Evolutionary conservation across 2,113 vertebrate species (phyloP), one percentile per base, ranked within the genome.

Genomic region (Lethenteron camtschaticum): DNA sequence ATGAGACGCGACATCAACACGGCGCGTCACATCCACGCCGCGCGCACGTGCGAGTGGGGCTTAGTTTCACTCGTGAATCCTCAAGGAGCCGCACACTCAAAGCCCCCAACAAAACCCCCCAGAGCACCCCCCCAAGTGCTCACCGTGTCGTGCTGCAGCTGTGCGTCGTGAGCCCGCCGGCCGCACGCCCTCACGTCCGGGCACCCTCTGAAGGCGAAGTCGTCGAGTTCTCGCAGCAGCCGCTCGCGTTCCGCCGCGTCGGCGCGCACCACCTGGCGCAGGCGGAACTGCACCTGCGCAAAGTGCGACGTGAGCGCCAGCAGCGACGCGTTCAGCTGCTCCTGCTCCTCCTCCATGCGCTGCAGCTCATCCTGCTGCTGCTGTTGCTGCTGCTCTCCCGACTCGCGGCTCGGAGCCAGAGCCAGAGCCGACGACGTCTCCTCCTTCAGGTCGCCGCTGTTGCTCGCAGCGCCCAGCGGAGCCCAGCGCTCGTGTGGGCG

Each of bases 251-350:
- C 81, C 9, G 87, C 86, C 56, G 75, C 82, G 58, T 85, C 87
- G 0, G 85, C 86, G 70, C 87, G 85, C 55, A 89, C 90, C 69
- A 92, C 85, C 81, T 96, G 89, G 78, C 90, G 88, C 74, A 96
- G 81, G 2, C 90, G 83, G 79, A 96, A 96, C 83, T 95, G 91
- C 57, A 96, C 90, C 78, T 96, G 91, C 1, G 91, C 91, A 75
- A 96, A 96, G 77, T 94, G 91, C 11, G 91, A 95, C 70, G 88
- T 90, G 72, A 96, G 79, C 0, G 91, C 90, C 41, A 95, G 82
- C 71, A 96, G 85, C 7, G 91, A 90, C 1, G 86, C 87, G 75
- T 90, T 88, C 71, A 91, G 78, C 73, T 81, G 78, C 8, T 83
- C 84, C 76, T 87, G 86, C 76, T 95, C 91, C 1, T 81, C 86